A percentile compares a stretch with the other conserved stretches of the same genome.
Conservation (phyloP, 2,113 vertebrate species). For the Thunnus thynnus region DNA sequence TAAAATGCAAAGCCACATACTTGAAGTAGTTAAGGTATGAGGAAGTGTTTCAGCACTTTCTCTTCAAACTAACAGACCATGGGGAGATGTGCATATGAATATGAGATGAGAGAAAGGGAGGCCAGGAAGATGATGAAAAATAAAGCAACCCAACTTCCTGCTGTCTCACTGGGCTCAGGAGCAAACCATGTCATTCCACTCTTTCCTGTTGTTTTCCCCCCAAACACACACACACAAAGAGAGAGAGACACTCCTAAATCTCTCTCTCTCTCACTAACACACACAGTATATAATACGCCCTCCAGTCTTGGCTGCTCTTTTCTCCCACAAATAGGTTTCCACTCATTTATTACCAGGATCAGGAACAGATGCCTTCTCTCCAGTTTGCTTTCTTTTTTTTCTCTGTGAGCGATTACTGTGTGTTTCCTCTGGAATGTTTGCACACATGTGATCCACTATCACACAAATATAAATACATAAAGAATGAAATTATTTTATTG, state of each 20-base stretch:
- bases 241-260: too few relatives aligned
- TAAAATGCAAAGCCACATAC: too few relatives aligned
- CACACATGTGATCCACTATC: neutral
- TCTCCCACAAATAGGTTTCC: constrained; percentile 17
- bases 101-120: neutral
- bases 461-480: neutral
- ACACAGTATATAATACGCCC: neutral
- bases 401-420: neutral
- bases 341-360: constrained; percentile 29
- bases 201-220: too few relatives aligned
- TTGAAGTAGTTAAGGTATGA: too few relatives aligned
- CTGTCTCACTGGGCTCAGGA: neutral
- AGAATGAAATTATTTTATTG: neutral
- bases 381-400: neutral
- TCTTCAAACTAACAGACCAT: neutral
- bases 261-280: neutral
- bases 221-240: too few relatives aligned
- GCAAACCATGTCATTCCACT: constrained; percentile 1
- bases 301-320: constrained; percentile 10
- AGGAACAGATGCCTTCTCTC: constrained; percentile 33
- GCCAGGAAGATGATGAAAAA: constrained; percentile 27
- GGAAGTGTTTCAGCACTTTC: neutral
- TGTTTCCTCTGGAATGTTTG: too few relatives aligned
- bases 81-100: neutral
- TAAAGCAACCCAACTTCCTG: constrained; percentile 2